Percentiles rank a stretch among this genome's conserved stretches.
These are phyloP conservation scores for Lemur catta DNA, from an alignment of 2,797 vertebrate species.

Conservation along the genomic window DNA sequence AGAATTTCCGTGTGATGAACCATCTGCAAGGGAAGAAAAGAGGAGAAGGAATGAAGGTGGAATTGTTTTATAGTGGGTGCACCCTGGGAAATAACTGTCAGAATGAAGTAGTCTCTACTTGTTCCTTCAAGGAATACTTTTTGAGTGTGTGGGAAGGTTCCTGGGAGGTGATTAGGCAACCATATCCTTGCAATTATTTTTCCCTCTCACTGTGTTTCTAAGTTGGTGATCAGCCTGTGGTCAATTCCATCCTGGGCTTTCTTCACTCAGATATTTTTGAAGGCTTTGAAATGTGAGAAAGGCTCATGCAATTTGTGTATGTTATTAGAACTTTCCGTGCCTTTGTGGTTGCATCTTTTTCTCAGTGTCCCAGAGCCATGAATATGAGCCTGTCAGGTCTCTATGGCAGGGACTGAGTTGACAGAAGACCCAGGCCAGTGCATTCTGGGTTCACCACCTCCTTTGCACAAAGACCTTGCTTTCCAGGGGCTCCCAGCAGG, in stretches of 20 bases:
- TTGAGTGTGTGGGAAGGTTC: not conserved
- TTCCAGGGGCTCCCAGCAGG: not conserved
- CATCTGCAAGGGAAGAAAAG: conserved; percentile 4
- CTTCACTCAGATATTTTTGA: not conserved
- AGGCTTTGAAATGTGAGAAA: not conserved
- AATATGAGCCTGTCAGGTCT: not conserved
- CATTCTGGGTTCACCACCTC: not conserved
- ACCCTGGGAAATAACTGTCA: not conserved
- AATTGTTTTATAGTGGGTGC: not conserved
- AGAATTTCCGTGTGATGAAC: not conserved
- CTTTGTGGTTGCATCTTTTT: not conserved
- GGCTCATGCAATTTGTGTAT: not conserved
- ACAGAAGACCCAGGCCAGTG: not conserved
- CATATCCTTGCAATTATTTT: not conserved
- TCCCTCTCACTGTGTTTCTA: not conserved
- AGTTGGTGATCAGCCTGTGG: not conserved
- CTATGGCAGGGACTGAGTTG: not conserved
- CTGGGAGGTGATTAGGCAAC: not conserved
- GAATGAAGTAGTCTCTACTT: no score
- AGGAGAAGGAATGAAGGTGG: not conserved
- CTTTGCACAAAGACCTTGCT: not conserved
- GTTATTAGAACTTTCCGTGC: not conserved
- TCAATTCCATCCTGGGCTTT: not conserved
- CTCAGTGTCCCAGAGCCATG: not conserved
- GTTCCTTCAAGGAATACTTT: not conserved